Conservation (phyloP, 1,140 invertebrate genomes). For the Pseudomyrmex flavicornis region DNA sequence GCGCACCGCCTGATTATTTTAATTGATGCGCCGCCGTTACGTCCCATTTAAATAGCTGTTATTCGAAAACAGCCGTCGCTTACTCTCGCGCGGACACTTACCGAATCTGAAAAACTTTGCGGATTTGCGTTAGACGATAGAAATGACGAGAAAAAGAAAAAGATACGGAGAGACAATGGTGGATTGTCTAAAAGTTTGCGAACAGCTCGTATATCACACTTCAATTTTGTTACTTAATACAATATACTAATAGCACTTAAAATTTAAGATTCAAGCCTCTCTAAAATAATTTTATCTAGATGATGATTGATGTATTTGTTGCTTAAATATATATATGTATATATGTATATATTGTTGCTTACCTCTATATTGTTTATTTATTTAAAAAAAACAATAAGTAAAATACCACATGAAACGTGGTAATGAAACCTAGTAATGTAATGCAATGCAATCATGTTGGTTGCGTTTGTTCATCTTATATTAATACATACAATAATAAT, state of each 20-base stretch:
- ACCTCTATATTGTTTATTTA: neutral
- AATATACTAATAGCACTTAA: neutral
- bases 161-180: neutral
- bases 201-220: neutral
- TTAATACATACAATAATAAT: neutral
- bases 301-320: no score
- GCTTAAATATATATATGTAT: no score
- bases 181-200: neutral
- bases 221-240: slow-evolving; percentile 1
- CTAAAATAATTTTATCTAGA: neutral
- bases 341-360: no score
- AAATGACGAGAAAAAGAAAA: neutral
- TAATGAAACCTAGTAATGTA: neutral
- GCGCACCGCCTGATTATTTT: slow-evolving; percentile 78
- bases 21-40: slow-evolving; percentile 77
- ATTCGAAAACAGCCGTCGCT: slow-evolving; percentile 73
- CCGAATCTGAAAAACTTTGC: slow-evolving; percentile 12
- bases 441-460: neutral
- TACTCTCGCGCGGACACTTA: neutral
- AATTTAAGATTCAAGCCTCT: neutral
- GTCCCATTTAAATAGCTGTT: slow-evolving; percentile 73
- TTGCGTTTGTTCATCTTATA: neutral
- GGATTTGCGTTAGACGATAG: neutral
- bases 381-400: neutral
- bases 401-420: neutral